Base-by-base conservation (phyloP, 2,797 vertebrate species). In the Rhinatrema bivittatum region DNA sequence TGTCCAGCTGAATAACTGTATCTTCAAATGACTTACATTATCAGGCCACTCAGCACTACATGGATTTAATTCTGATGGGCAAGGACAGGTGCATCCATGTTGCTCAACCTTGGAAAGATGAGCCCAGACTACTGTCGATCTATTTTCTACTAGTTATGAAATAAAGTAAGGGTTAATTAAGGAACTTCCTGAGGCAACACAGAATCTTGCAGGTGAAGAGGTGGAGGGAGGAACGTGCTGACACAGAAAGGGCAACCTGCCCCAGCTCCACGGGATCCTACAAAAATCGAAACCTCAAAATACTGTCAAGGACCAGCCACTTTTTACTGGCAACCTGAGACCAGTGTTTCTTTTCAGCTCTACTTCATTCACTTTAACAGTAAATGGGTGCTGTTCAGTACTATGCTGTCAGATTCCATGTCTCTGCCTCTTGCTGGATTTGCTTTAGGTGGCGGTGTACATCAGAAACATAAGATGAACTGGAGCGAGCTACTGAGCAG, bases 81-180 rank as follows among this genome's bases (percentile, higher is more conserved):
- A 70, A 79, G 51, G 85, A 58, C 87, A 90, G 87, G 81, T 91
- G 89, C 29, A 44, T 43, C 51, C 46, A 50, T 55, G 56, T 64
- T 58, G 68, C 32, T 7, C 78, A 83, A 79, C 81, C 78, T 85
- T 87, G 74, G 69, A 81, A 76, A 73, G 75, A 78, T 85, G 82
- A 87, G 74, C 70, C 76, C 65, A 35, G 43, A 58, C 44, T 54
- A 70, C 74, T 76, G 77, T 84, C 79, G 72, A 80, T 78, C 78
- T 82, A 72, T 65, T 58, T 74, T n/a, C 50, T 70, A 62, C 72
- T 70, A 65, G 69, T 39, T 70, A 32, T 33, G 48, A 66, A 59
- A 79, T 72, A 68, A 77, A 70, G 62, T 65, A 71, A 73, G 73
- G 70, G 72, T 81, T 78, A 78, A 77, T 78, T 70, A 79, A 71